phyloP scores from a whole-genome alignment of 2,888 invertebrate species.

The Aleiodes testaceus region DNA sequence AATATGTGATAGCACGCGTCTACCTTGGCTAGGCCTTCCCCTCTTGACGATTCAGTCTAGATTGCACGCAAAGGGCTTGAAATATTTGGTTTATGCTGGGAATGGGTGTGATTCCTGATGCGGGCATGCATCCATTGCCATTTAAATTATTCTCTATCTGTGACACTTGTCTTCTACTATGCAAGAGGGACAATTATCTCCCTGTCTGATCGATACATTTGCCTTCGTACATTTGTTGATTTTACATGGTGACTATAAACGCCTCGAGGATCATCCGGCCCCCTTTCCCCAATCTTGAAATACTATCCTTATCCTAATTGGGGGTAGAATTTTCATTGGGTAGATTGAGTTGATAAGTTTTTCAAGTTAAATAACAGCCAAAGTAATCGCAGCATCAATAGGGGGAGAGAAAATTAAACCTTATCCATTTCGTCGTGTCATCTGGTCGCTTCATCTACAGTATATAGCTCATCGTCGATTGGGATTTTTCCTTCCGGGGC shows the following conservation, averaged over 20 bases:
- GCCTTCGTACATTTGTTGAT: slow-evolving; percentile 10
- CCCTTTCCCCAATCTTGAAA: background rate
- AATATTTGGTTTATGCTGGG: slow-evolving; percentile 33
- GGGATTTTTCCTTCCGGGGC: slow-evolving; percentile 40
- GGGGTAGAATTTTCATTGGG: slow-evolving; percentile 28
- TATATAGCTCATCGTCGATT: slow-evolving; percentile 31
- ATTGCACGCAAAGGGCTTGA: slow-evolving; percentile 25
- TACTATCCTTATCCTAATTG: slow-evolving; percentile 29
- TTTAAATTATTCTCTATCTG: slow-evolving; percentile 47
- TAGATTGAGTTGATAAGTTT: slow-evolving; percentile 24
- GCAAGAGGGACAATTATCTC: slow-evolving; percentile 42
- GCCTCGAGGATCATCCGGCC: background rate
- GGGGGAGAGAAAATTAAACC: slow-evolving; percentile 36
- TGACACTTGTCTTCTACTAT: slow-evolving; percentile 40
- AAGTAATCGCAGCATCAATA: no score
- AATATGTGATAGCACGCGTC: slow-evolving; percentile 42
- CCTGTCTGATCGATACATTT: slow-evolving; percentile 43
- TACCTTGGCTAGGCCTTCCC: slow-evolving; percentile 29
- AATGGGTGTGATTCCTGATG: slow-evolving; percentile 25
- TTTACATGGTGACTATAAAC: slow-evolving; percentile 16
- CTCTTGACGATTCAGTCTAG: slow-evolving; percentile 24
- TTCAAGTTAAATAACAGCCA: slow-evolving; percentile 14
- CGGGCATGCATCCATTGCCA: slow-evolving; percentile 36
- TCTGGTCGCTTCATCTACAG: slow-evolving; percentile 6
- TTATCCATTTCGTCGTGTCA: slow-evolving; percentile 29